Conservation (phyloP, 2,797 vertebrate genomes). For the Sebastes cheni region DNA sequence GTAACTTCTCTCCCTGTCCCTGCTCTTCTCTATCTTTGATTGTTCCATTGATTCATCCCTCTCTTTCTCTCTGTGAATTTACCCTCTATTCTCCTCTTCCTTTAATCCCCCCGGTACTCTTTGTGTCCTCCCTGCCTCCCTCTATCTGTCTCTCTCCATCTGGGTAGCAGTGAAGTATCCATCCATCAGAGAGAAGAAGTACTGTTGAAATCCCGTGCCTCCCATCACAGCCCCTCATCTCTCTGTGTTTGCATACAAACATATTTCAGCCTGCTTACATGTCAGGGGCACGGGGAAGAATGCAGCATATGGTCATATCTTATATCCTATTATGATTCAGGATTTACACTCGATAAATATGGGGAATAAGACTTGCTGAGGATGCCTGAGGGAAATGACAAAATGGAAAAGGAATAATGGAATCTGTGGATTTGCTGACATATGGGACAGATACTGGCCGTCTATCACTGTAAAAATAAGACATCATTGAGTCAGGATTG, state of each 20-base stretch:
- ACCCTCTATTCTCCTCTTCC: slow-evolving; percentile 1
- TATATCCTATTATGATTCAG: slow-evolving; percentile 33
- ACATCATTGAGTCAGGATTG: not conserved
- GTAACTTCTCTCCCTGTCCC: not conserved
- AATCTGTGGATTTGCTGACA: not conserved
- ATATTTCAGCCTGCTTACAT: slow-evolving; percentile 74
- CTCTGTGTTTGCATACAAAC: slow-evolving; percentile 66
- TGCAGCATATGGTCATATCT: slow-evolving; percentile 10
- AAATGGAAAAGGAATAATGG: slow-evolving; percentile 21
- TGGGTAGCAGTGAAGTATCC: slow-evolving; percentile 53
- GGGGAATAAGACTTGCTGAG: slow-evolving; percentile 25
- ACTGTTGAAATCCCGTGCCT: slow-evolving; percentile 66
- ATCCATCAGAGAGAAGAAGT: slow-evolving; percentile 74
- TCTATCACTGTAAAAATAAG: slow-evolving; percentile 10
- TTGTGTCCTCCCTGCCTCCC: slow-evolving; percentile 7
- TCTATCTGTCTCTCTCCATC: slow-evolving; percentile 45
- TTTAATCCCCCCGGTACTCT: slow-evolving; percentile 16
- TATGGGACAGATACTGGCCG: not conserved
- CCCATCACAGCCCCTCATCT: slow-evolving; percentile 54
- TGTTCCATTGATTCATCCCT: not conserved
- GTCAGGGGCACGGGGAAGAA: slow-evolving; percentile 42
- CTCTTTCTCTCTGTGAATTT: not conserved
- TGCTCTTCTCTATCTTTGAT: not conserved
- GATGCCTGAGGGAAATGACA: slow-evolving; percentile 50
- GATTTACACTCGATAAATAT: slow-evolving; percentile 57